phyloP scores from a whole-genome alignment of 2,113 vertebrate species.

The Pagrus major region DNA sequence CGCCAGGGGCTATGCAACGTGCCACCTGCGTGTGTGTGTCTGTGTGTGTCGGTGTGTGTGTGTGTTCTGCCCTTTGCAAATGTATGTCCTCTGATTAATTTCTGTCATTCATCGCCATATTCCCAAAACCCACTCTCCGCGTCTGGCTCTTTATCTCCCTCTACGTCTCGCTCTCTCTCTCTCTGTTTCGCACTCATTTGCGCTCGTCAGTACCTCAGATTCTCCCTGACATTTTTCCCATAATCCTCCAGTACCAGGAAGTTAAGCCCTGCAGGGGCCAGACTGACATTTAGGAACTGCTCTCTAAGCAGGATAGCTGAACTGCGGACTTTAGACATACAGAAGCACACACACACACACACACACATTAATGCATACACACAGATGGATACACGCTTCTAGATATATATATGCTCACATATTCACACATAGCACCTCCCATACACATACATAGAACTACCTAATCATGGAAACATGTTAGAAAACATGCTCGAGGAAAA shows the following conservation, averaged over 20 bases:
- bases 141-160: conserved; percentile 40
- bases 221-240: conserved; percentile 83
- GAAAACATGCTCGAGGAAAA: not conserved
- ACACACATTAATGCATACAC: conserved; percentile 21
- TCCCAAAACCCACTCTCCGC: conserved; percentile 52
- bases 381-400: not conserved
- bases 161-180: conserved; percentile 6
- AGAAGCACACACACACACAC: not conserved
- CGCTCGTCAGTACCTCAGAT: conserved; percentile 68
- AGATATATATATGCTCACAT: not conserved
- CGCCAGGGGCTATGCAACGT: conserved; percentile 30
- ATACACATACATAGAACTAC: not conserved
- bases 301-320: conserved; percentile 71
- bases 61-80: conserved; percentile 55
- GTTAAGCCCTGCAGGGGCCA: conserved; percentile 78
- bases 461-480: not conserved
- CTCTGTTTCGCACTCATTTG: conserved; percentile 63
- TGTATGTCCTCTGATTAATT: conserved; percentile 67
- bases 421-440: not conserved
- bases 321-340: conserved; percentile 34
- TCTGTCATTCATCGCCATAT: conserved; percentile 64
- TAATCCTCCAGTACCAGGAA: conserved; percentile 79
- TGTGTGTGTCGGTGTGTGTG: conserved; percentile 17
- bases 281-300: conserved; percentile 82
- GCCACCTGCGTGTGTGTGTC: conserved; percentile 37